Evolutionary conservation across 2,888 invertebrate genomes (phyloP).

Genomic region (Byasa hedistus): DNA sequence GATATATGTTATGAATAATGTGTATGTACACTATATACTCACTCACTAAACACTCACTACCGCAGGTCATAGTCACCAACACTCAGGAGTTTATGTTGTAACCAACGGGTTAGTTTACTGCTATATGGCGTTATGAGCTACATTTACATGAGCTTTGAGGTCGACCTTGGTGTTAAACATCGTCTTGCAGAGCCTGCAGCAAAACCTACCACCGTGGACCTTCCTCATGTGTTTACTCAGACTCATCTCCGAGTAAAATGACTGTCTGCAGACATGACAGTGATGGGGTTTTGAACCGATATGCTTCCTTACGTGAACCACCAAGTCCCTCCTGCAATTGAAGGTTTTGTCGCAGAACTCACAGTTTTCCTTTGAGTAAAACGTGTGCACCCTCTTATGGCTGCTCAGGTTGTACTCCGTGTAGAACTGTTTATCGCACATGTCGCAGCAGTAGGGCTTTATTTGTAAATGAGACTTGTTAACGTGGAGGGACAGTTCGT

Average conservation of each 20-base stretch:
- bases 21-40: neutral
- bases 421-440: constrained; percentile 69
- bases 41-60: too few relatives aligned
- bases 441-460: constrained; percentile 68
- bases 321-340: constrained; percentile 57
- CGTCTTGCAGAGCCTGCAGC: constrained; percentile 60
- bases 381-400: constrained; percentile 61
- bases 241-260: constrained; percentile 54
- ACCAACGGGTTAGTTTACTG: constrained; percentile 24
- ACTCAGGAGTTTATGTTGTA: neutral
- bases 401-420: constrained; percentile 57
- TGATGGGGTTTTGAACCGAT: constrained; percentile 59
- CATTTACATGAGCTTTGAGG: constrained; percentile 55
- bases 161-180: constrained; percentile 50
- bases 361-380: constrained; percentile 54
- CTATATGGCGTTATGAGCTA: constrained; percentile 55
- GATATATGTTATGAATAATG: neutral
- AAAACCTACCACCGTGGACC: constrained; percentile 59
- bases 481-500: constrained; percentile 63
- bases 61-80: too few relatives aligned
- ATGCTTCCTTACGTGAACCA: constrained; percentile 66
- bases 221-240: constrained; percentile 56
- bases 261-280: constrained; percentile 57
- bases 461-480: constrained; percentile 71
- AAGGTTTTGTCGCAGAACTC: constrained; percentile 60